These are phyloP conservation scores for Streptopelia turtur DNA, from an alignment of 2,797 vertebrate species.

Conservation along the genomic window DNA sequence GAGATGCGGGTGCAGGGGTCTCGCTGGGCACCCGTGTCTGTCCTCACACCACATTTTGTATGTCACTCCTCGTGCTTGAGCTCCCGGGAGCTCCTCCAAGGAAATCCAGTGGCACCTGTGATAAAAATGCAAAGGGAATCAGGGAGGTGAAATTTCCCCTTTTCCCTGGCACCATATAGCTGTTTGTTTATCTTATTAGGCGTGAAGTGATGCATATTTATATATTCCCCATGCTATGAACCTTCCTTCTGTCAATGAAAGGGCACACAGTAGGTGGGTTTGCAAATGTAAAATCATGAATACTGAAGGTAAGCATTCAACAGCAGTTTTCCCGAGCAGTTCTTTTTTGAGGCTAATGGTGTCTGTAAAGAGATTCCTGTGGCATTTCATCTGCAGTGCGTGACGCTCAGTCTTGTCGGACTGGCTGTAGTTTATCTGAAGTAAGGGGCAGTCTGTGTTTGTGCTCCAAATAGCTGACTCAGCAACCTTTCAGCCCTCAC, in stretches of 20 bases:
- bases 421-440: neutral
- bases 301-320: neutral
- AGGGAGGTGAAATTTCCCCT: neutral
- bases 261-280: neutral
- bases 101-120: neutral
- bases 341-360: neutral
- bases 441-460: neutral
- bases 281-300: neutral
- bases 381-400: neutral
- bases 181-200: neutral
- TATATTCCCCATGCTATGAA: neutral
- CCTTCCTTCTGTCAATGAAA: neutral
- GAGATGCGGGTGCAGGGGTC: neutral
- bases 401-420: neutral
- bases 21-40: neutral
- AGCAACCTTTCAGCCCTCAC: neutral
- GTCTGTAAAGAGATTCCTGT: neutral
- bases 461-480: neutral
- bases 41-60: accelerated
- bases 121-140: neutral
- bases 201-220: neutral
- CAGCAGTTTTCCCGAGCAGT: neutral
- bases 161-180: neutral
- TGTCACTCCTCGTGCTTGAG: neutral
- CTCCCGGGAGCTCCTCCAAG: neutral